Percentiles rank a stretch among this genome's conserved stretches.
These are phyloP conservation scores for Diplogasteroides magnus DNA, from an alignment of 1,140 invertebrate species.

Conservation along the genomic window DNA sequence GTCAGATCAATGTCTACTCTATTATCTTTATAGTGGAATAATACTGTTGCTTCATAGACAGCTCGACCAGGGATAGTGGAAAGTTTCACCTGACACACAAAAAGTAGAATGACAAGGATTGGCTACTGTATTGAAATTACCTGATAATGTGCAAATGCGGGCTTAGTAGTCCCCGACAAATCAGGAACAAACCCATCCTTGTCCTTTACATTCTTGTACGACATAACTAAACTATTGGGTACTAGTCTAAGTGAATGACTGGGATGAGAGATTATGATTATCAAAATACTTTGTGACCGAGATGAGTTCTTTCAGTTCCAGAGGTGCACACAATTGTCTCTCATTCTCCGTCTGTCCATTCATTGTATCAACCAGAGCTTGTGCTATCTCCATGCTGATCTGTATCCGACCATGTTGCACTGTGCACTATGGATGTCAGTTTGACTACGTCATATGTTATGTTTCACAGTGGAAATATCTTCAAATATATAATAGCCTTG, in stretches of 20 bases:
- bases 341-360: conserved; percentile 64
- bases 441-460: too few relatives aligned
- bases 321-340: conserved; percentile 64
- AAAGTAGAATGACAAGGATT: too few relatives aligned
- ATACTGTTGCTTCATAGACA: conserved; percentile 64
- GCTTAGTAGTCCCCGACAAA: conserved; percentile 65
- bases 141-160: conserved; percentile 67
- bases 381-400: conserved; percentile 57
- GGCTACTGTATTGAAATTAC: too few relatives aligned
- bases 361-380: conserved; percentile 64
- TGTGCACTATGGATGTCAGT: too few relatives aligned
- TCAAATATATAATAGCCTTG: too few relatives aligned
- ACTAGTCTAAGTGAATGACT: conserved; percentile 38
- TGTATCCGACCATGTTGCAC: too few relatives aligned
- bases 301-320: conserved; percentile 64
- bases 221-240: conserved; percentile 65
- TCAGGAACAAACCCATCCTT: conserved; percentile 74
- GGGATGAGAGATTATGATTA: too few relatives aligned
- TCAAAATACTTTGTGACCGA: too few relatives aligned
- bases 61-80: conserved; percentile 69
- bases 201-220: conserved; percentile 71
- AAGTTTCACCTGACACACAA: conserved; percentile 66
- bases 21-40: conserved; percentile 55
- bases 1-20: conserved; percentile 66
- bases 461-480: background rate